Base-by-base conservation (phyloP, 2,797 vertebrate genomes). In the Microchirus variegatus region DNA sequence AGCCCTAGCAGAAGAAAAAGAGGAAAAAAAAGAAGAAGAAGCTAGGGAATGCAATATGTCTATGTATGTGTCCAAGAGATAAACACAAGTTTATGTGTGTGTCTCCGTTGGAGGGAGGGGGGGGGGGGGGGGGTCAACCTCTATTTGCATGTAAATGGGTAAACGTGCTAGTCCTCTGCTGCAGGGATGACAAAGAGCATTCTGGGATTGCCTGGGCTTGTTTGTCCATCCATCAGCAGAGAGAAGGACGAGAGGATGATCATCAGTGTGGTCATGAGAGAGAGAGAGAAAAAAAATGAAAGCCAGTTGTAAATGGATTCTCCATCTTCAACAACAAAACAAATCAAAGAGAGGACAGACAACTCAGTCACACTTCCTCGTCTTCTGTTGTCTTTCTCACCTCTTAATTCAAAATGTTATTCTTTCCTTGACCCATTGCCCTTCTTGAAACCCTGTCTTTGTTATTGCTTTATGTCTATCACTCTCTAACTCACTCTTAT, bases 131-230 rank as follows among this genome's bases (percentile, higher is more conserved):
- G 67, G 51, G 46, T 57, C 51, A 19, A 17, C 4, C 19, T 47
- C 56, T 26, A 90, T 90, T 90, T 89, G 82, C 83, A 91, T 90
- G 81, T 84, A 90, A 87, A 90, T 89, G 87, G 82, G 74, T 58
- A 75, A 70, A 78, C 16, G 16, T 73, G 80, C 64, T 63, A 76
- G 85, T 75, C 67, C 63, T 68, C 59, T 4, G 2, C 73, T 73
- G 62, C 17, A 12, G 60, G 50, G 70, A 86, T 74, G 75, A 87
- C 87, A 88, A 70, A 85, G 85, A 79, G 83, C 81, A 82, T 87
- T 86, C 68, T 81, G 78, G 83, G 80, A 85, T 81, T 75, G 77
- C 77, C 63, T 68, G 48, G 53, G 46, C 79, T 75, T 75, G 75
- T 83, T 81, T 81, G 73, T 78, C 62, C 62, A 77, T 79, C 63